Base-by-base conservation (phyloP, 2,888 invertebrate genomes). In the Ditylenchus weischeri region DNA sequence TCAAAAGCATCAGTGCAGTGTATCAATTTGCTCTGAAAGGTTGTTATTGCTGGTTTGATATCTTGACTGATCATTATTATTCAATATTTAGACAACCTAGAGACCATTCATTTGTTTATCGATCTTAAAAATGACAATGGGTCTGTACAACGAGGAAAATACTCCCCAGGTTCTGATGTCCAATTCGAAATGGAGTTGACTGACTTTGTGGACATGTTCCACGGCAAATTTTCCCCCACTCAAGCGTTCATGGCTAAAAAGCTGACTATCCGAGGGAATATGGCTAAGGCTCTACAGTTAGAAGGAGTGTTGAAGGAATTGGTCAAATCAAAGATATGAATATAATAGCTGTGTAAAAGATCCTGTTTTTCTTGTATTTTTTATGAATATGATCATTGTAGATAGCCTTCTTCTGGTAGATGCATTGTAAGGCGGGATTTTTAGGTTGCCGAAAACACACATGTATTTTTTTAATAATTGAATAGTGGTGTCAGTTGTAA, bases 191-290 rank as follows among this genome's bases (percentile, higher is more conserved):
- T 94, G 90, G 90, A 90, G 77, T 82, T 84, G 36, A 83, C 78
- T n/a, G 84, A 86, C 74, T 87, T 87, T 75, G 77, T 82, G 2
- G 84, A 84, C 69, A 85, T 87, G 83, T 86, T 86, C 74, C 76
- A 84, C 87, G 91, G 91, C 49, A 90, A 93, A 86, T 81, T 94
- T 75, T 93, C 92, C 83, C 90, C 96, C 2, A 89, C 93, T 0
- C 88, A 89, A 1, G 95, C 96, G 0, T 94, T 93, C 85, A 93
- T 96, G 93, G 90, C 90, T 83, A 95, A 95, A 63, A 94, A 93
- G 85, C 86, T 96, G 77, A 94, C 93, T 86, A 91, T 96, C 75
- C 88, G 64, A 48, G 95, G 96, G 0, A 92, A 93, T 83, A 86
- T 96, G 79, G 90, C 90, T 78, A 91, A 92, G 83, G 96, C 95